Base-by-base conservation (phyloP, 2,797 vertebrate genomes). In the Squalus acanthias region DNA sequence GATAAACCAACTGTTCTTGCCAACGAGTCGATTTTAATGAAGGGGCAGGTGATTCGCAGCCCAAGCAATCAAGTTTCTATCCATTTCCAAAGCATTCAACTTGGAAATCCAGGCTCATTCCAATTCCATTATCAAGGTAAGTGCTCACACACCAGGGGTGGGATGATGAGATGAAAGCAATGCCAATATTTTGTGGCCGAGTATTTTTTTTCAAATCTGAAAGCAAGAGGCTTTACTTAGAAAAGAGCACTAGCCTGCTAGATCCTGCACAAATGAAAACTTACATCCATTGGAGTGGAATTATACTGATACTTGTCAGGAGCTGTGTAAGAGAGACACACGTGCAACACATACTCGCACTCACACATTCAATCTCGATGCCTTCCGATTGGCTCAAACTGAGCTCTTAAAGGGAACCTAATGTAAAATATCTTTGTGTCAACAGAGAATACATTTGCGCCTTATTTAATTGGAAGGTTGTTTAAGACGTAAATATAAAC, bases 51-150 rank as follows among this genome's bases (percentile, higher is more conserved):
- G 87, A 98, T 99, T 82, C 99, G 98, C 82, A 99, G 99, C 97
- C 98, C 98, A 26, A 99, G 98, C 97, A 99, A 99, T 97, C 98
- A 99, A 98, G 99, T 99, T 95, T 98, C 98, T 96, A 98, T 99
- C 95, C 98, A 97, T 96, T 99, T 99, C 97, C 98, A 98, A 96
- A 98, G 99, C 96, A 97, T 98, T 74, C 98, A 98, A 12, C 98
- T 96, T 26, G 97, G 98, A 10, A 98, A 97, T 63, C 97, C 98
- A 0, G 98, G 98, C 20, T 98, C 98, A 94, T 98, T 99, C 96
- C 98, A 97, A 96, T 98, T 99, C 97, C 98, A 96, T 96, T 99
- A 99, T 97, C 98, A 99, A 99, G 99, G 99, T 99, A 98, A 96
- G 96, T 79, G 65, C 85, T 95, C n/a, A n/a, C 69, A 39, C 7